Conservation (phyloP, 2,113 vertebrate species). For the Chaetops frenatus region DNA sequence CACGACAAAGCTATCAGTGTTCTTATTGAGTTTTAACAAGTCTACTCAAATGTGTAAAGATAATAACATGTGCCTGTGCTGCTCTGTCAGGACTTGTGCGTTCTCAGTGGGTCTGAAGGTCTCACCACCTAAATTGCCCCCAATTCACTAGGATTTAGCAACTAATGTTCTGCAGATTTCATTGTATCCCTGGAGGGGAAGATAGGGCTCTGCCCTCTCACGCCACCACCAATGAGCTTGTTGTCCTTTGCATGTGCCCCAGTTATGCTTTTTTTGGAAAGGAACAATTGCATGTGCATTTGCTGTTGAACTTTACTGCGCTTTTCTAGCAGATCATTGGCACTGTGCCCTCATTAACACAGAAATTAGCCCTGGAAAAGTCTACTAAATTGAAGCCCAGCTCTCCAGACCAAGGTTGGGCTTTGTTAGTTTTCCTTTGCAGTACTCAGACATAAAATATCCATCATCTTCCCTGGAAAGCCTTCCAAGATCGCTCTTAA, state of each 20-base stretch:
- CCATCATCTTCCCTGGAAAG: not conserved
- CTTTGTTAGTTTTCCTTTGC: not conserved
- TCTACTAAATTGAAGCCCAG: not conserved
- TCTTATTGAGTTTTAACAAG: not conserved
- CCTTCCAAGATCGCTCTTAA: not conserved
- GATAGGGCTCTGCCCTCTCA: not conserved
- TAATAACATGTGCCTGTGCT: not conserved
- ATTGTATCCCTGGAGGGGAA: not conserved
- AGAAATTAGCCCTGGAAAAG: not conserved
- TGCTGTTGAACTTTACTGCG: not conserved
- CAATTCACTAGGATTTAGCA: not conserved
- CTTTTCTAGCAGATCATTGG: not conserved
- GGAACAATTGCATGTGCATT: not conserved
- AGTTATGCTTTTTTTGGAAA: not conserved
- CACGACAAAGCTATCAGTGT: not conserved
- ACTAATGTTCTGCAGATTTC: not conserved
- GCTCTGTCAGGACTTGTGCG: not conserved
- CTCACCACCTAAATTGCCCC: not conserved
- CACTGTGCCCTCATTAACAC: not conserved
- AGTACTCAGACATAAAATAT: not conserved
- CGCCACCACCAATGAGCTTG: not conserved
- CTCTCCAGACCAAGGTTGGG: not conserved
- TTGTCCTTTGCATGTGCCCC: not conserved
- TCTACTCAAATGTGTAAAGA: not conserved
- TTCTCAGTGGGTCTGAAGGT: not conserved